phyloP scores from a whole-genome alignment of 2,113 vertebrate genomes.

The Opisthocomus hoazin region DNA sequence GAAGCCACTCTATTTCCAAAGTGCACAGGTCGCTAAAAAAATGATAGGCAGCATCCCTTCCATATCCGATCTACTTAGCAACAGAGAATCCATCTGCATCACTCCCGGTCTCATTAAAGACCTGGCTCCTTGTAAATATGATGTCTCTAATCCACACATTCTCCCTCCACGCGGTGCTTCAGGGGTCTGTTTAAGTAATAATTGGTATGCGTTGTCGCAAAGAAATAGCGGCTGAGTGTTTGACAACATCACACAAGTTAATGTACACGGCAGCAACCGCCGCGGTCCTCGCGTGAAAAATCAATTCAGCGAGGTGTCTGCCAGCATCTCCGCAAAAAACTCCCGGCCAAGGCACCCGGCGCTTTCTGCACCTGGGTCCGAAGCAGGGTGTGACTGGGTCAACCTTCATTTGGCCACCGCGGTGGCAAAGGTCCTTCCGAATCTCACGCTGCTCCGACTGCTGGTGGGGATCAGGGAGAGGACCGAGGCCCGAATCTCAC shows the following conservation, averaged over 20 bases:
- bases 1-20: background rate
- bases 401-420: fast-evolving
- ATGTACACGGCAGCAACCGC: fast-evolving
- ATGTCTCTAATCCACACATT: slow-evolving; percentile 14
- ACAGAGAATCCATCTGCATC: slow-evolving; percentile 36
- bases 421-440: background rate
- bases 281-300: background rate
- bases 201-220: background rate
- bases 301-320: background rate
- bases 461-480: background rate
- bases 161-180: background rate
- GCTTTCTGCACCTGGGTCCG: fast-evolving
- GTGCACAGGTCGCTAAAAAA: background rate
- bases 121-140: slow-evolving; percentile 53
- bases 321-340: background rate
- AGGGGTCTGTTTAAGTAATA: slow-evolving; percentile 46
- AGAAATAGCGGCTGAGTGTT: slow-evolving; percentile 10
- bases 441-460: background rate
- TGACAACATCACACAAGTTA: background rate
- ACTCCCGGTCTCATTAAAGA: slow-evolving; percentile 42
- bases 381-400: background rate
- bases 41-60: background rate
- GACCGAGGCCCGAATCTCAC: background rate
- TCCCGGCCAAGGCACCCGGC: background rate
- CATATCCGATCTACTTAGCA: slow-evolving; percentile 15